These are phyloP conservation scores for Trichacis sp. DNA, from an alignment of 2,888 invertebrate genomes.

Conservation along the genomic window DNA sequence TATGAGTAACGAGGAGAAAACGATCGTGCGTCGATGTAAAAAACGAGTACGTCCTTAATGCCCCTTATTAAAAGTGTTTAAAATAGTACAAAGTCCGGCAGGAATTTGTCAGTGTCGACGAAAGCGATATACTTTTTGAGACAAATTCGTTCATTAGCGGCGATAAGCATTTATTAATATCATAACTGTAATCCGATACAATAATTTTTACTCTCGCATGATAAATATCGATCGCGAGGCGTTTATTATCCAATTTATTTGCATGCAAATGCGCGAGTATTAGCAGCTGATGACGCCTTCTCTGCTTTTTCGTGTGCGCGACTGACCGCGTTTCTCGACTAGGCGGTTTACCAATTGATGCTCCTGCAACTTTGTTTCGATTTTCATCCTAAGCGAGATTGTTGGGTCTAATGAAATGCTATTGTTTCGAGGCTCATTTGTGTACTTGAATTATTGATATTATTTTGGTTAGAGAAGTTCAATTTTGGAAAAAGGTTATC, in stretches of 20 bases:
- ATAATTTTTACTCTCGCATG: slow-evolving; percentile 7
- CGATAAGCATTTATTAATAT: slow-evolving; percentile 5
- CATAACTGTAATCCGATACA: background rate
- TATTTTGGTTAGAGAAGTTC: too few species aligned
- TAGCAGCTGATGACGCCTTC: background rate
- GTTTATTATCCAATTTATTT: slow-evolving; percentile 6
- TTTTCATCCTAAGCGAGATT: slow-evolving; percentile 10
- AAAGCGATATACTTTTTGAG: background rate
- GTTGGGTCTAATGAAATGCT: slow-evolving; percentile 8
- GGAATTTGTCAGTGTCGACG: slow-evolving; percentile 1
- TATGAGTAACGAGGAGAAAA: slow-evolving; percentile 1
- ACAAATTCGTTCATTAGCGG: slow-evolving; percentile 8
- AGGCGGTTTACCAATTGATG: background rate
- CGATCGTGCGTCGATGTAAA: background rate
- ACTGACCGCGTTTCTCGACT: background rate
- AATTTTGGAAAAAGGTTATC: too few species aligned
- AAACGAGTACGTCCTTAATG: slow-evolving; percentile 2
- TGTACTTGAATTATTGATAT: too few species aligned
- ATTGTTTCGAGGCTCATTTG: too few species aligned
- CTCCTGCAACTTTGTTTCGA: background rate
- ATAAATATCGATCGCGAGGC: background rate
- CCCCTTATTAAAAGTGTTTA: background rate
- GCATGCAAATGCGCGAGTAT: background rate
- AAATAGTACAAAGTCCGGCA: background rate
- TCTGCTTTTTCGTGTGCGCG: background rate